phyloP scores from a whole-genome alignment of 2,113 vertebrate species.

The zebrafish (Danio rerio) region GRCz12tu NC_133199.1:5029501-5030000 shows the following conservation, averaged over 20 bases:
- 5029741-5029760: neutral
- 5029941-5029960: neutral
- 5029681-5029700: neutral
- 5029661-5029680: conserved; percentile 47
- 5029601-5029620: conserved; percentile 73
- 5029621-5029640: conserved; percentile 98
- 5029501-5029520: conserved; percentile 19
- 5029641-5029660: conserved; percentile 57
- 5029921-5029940: neutral
- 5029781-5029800: neutral
- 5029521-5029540: neutral
- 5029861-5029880: neutral
- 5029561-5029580: neutral
- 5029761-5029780: neutral
- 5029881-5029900: neutral
- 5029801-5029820: neutral
- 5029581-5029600: neutral
- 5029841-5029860: neutral
- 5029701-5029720: neutral
- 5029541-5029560: neutral
- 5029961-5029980: conserved; percentile 10
- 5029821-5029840: neutral
- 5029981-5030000: conserved; percentile 20
- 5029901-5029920: neutral
- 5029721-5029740: neutral